A percentile compares a stretch with the other conserved stretches of the same genome.
phyloP scores from a whole-genome alignment of 2,888 invertebrate species.

The Chymomyza fuscimana region DNA sequence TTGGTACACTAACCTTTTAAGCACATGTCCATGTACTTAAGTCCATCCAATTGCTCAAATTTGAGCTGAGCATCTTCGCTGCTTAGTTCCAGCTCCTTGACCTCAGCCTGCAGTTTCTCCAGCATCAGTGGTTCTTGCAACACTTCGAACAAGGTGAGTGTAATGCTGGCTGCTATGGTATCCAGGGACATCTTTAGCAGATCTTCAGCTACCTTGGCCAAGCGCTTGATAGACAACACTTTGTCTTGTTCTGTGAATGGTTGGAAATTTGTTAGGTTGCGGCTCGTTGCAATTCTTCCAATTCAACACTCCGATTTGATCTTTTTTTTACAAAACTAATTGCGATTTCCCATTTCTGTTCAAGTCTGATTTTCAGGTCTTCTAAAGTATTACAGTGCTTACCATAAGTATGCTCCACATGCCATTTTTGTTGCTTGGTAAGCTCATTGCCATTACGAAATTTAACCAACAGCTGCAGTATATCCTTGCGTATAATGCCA shows the following conservation, averaged over 20 bases:
- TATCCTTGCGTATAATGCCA: conserved; percentile 79
- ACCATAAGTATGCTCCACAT: conserved; percentile 65
- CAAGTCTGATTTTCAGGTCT: no score
- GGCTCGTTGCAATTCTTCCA: background rate
- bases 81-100: conserved; percentile 55
- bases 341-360: no score
- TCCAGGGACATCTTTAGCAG: conserved; percentile 71
- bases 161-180: conserved; percentile 78
- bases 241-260: conserved; percentile 65
- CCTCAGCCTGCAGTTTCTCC: conserved; percentile 76
- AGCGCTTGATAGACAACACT: conserved; percentile 66
- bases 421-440: conserved; percentile 64
- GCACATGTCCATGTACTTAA: conserved; percentile 80
- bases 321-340: no score
- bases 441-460: conserved; percentile 77
- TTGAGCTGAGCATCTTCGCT: conserved; percentile 57
- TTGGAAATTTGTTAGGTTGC: background rate
- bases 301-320: no score
- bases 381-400: conserved; percentile 8
- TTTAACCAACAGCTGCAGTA: conserved; percentile 80
- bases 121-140: conserved; percentile 78
- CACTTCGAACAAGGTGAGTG: conserved; percentile 79
- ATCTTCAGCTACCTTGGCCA: conserved; percentile 73
- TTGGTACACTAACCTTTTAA: conserved; percentile 73
- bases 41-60: conserved; percentile 77